These are phyloP conservation scores for Protonibea diacanthus DNA, from an alignment of 2,797 vertebrate species.

Conservation along the genomic window DNA sequence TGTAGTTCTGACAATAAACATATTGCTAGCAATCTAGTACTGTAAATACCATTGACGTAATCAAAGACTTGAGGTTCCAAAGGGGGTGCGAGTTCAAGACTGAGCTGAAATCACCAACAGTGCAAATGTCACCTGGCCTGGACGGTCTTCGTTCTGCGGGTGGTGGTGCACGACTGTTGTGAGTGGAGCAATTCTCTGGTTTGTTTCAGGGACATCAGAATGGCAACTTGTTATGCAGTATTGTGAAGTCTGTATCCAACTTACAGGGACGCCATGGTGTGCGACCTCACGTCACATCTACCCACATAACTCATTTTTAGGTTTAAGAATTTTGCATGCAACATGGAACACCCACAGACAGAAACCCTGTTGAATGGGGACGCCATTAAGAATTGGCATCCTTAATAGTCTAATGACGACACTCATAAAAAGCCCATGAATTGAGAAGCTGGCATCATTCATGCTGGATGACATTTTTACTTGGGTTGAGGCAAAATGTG, in stretches of 20 bases:
- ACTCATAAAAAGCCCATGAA: conserved; percentile 36
- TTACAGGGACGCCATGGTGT: neutral
- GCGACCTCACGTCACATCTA: neutral
- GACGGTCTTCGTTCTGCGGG: neutral
- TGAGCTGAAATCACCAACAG: neutral
- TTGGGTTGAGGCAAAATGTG: neutral
- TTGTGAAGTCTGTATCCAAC: conserved; percentile 1
- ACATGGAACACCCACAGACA: conserved; percentile 6
- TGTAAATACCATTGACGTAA: neutral
- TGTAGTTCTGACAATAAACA: neutral
- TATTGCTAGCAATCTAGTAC: neutral
- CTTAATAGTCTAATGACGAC: conserved; percentile 11
- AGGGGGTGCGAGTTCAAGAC: neutral
- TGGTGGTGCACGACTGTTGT: neutral
- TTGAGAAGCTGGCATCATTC: conserved; percentile 17
- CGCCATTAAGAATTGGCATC: conserved; percentile 22
- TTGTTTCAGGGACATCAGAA: neutral
- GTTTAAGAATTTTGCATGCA: too few species aligned
- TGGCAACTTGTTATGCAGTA: neutral
- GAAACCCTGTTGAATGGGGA: conserved; percentile 7
- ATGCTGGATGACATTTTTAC: conserved; percentile 42
- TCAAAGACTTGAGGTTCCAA: neutral
- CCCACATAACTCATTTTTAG: conserved; percentile 27
- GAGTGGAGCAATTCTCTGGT: neutral
- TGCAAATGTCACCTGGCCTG: neutral